phyloP scores from a whole-genome alignment of 2,888 invertebrate species.

The Ariolimax columbianus region DNA sequence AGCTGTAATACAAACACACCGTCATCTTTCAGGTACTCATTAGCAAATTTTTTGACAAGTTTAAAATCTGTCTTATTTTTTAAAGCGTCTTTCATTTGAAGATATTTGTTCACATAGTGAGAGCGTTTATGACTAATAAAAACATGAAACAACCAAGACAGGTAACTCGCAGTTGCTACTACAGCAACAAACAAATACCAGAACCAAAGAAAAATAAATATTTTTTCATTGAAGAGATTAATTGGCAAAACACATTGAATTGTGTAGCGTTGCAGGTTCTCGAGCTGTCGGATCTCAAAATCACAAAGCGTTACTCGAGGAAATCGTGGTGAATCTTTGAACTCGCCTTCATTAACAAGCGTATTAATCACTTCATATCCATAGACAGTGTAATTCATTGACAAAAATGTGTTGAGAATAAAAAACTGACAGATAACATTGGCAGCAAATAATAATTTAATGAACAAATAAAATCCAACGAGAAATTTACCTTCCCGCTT shows the following conservation, averaged over 20 bases:
- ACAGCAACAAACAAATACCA: conserved; percentile 70
- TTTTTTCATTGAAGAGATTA: conserved; percentile 76
- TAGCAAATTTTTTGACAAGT: conserved; percentile 66
- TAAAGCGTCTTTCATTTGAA: conserved; percentile 65
- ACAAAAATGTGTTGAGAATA: conserved; percentile 72
- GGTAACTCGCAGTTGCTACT: conserved; percentile 60
- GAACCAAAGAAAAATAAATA: conserved; percentile 78
- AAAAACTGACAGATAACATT: conserved; percentile 76
- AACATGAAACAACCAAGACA: conserved; percentile 65
- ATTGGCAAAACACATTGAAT: conserved; percentile 74
- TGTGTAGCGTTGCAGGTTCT: conserved; percentile 54
- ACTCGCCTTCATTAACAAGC: conserved; percentile 57
- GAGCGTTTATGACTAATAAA: conserved; percentile 62
- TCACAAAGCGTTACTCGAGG: conserved; percentile 55
- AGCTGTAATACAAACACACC: conserved; percentile 70
- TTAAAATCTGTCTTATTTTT: conserved; percentile 64
- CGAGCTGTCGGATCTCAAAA: conserved; percentile 51
- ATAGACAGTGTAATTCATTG: conserved; percentile 69
- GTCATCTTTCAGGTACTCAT: conserved; percentile 70
- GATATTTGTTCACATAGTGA: conserved; percentile 68
- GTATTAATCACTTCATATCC: conserved; percentile 67
- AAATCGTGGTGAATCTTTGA: conserved; percentile 45
- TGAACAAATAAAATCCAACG: conserved; percentile 71
- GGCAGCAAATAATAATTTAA: conserved; percentile 70
- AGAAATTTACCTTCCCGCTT: conserved; percentile 73